Conservation (phyloP, 2,888 invertebrate genomes). For the Meghimatium bilineatum region DNA sequence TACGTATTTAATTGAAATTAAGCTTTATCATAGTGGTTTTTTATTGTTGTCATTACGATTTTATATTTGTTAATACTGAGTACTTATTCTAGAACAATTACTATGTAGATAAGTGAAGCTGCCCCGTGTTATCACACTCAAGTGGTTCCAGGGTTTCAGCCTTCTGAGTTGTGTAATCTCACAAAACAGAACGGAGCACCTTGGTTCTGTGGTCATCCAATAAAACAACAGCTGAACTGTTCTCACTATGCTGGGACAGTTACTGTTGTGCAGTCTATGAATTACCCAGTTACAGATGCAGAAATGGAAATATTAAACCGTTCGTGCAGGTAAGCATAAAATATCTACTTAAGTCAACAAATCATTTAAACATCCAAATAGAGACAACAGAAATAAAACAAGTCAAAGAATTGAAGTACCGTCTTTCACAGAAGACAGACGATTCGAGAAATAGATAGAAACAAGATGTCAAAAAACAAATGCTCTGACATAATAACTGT, state of each 20-base stretch:
- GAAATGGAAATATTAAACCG: constrained; percentile 16
- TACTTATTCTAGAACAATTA: too few relatives aligned
- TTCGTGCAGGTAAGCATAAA: constrained; percentile 2
- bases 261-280: not conserved
- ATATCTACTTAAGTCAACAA: not conserved
- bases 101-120: not conserved
- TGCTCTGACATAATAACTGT: too few relatives aligned
- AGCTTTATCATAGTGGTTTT: too few relatives aligned
- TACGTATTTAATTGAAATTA: too few relatives aligned
- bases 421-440: too few relatives aligned
- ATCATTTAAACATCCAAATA: too few relatives aligned
- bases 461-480: too few relatives aligned
- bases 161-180: not conserved
- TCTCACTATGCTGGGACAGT: not conserved
- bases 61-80: too few relatives aligned
- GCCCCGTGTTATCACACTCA: constrained; percentile 10
- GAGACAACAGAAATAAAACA: too few relatives aligned
- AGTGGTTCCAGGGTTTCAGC: not conserved
- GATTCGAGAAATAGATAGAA: too few relatives aligned
- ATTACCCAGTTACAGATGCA: not conserved
- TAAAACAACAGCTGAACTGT: not conserved
- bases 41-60: too few relatives aligned
- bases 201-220: constrained; percentile 18
- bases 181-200: constrained; percentile 9
- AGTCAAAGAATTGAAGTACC: too few relatives aligned